These are phyloP conservation scores for Phaethon lepturus DNA, from an alignment of 2,113 vertebrate genomes.

Conservation along the genomic window DNA sequence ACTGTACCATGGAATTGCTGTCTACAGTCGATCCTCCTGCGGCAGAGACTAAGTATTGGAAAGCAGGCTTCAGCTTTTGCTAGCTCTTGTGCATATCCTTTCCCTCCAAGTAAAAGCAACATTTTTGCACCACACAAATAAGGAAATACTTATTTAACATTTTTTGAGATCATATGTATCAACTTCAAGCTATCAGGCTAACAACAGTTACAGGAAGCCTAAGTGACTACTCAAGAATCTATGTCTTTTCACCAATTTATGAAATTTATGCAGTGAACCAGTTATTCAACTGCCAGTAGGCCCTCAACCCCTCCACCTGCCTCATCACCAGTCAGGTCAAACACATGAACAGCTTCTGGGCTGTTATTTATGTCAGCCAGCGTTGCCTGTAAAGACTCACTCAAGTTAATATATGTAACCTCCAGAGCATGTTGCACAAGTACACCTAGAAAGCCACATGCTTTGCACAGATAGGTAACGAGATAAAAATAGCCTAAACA, in stretches of 20 bases:
- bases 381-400: not conserved
- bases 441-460: not conserved
- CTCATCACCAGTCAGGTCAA: not conserved
- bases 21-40: not conserved
- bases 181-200: not conserved
- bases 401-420: not conserved
- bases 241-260: not conserved
- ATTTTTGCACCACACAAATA: not conserved
- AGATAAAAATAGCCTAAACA: not conserved
- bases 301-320: not conserved
- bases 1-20: not conserved
- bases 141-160: not conserved
- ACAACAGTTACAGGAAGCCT: not conserved
- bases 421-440: not conserved
- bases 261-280: not conserved
- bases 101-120: not conserved
- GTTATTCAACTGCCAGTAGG: not conserved
- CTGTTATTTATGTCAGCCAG: not conserved
- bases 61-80: not conserved
- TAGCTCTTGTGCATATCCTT: not conserved
- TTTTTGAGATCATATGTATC: not conserved
- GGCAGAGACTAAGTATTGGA: not conserved
- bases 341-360: not conserved
- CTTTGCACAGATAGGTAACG: fast-evolving
- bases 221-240: not conserved